phyloP scores from a whole-genome alignment of 2,888 invertebrate species.

The Ochlodes sylvanus region DNA sequence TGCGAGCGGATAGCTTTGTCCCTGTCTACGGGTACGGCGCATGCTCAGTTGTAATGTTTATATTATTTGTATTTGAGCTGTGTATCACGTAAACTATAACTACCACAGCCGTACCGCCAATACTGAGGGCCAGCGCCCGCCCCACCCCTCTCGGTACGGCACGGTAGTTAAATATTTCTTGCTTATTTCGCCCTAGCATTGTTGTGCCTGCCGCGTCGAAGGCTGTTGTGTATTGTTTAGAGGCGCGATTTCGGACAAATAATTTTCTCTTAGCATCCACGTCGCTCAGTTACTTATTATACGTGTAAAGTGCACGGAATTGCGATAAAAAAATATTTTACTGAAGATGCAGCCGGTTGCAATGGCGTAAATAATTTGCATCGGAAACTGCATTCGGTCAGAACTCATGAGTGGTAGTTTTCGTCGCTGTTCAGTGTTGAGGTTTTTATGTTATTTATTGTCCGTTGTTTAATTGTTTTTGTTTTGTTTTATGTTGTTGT shows the following conservation, averaged over 20 bases:
- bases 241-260: constrained; percentile 71
- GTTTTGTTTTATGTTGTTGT: constrained; percentile 52
- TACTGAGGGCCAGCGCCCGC: constrained; percentile 81
- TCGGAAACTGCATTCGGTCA: constrained; percentile 66
- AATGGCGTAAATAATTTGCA: constrained; percentile 81
- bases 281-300: background rate
- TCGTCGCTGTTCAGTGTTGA: constrained; percentile 77
- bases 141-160: constrained; percentile 72
- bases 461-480: constrained; percentile 52
- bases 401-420: constrained; percentile 78
- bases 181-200: constrained; percentile 86
- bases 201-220: constrained; percentile 82
- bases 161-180: constrained; percentile 86
- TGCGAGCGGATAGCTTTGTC: constrained; percentile 56
- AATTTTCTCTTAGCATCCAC: constrained; percentile 53
- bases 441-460: constrained; percentile 57
- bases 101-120: constrained; percentile 85
- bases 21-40: constrained; percentile 73
- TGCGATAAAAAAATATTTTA: constrained; percentile 12
- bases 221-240: constrained; percentile 84
- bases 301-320: constrained; percentile 4
- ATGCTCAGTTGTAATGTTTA: constrained; percentile 84
- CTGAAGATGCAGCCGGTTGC: constrained; percentile 68
- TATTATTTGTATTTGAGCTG: constrained; percentile 86
- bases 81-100: constrained; percentile 86